phyloP scores from a whole-genome alignment of 2,113 vertebrate species.

The Pterocles gutturalis region DNA sequence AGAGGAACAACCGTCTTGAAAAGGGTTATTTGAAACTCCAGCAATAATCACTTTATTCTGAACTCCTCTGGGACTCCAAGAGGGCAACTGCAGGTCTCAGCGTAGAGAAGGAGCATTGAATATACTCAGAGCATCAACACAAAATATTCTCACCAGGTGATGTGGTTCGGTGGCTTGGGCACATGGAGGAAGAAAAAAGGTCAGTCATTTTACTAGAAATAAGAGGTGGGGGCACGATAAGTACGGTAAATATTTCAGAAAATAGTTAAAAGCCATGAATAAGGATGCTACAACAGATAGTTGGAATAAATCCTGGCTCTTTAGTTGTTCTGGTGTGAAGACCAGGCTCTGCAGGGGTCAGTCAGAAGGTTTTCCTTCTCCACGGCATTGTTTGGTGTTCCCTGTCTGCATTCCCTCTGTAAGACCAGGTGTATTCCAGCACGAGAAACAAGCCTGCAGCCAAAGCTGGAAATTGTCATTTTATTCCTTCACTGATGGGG shows the following conservation, averaged over 20 bases:
- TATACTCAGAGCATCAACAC: not conserved
- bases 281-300: not conserved
- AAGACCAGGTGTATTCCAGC: not conserved
- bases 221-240: not conserved
- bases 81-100: not conserved
- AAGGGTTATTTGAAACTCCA: slow-evolving; percentile 14
- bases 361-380: not conserved
- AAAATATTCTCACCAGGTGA: not conserved
- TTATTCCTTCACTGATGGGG: not conserved
- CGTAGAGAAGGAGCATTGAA: not conserved
- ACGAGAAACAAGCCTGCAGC: not conserved
- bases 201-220: not conserved
- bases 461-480: not conserved
- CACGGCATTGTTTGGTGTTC: fast-evolving
- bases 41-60: not conserved
- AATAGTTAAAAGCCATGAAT: not conserved
- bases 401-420: too few relatives aligned
- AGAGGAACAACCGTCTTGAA: not conserved
- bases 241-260: not conserved
- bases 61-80: not conserved
- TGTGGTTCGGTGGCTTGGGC: not conserved
- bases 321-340: not conserved
- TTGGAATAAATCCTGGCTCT: not conserved
- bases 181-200: not conserved
- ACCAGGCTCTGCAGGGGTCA: not conserved